A percentile compares a stretch with the other conserved stretches of the same genome.
phyloP scores from a whole-genome alignment of 2,888 invertebrate species.

The Abrostola tripartita region DNA sequence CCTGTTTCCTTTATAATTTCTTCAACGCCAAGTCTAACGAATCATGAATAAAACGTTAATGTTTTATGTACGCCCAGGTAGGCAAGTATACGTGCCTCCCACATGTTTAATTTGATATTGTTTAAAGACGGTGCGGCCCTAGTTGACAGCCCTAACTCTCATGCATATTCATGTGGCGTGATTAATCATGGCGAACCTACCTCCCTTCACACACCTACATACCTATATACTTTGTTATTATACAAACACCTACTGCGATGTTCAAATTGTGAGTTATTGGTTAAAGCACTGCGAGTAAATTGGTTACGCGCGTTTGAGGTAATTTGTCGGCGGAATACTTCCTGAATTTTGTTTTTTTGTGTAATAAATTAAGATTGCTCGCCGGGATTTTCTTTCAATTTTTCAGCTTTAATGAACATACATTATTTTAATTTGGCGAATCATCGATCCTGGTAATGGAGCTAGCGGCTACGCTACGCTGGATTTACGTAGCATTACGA shows the following conservation, averaged over 20 bases:
- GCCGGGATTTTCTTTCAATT: slow-evolving; percentile 34
- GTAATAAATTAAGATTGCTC: slow-evolving; percentile 35
- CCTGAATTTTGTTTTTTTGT: slow-evolving; percentile 40
- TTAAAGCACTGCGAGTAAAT: slow-evolving; percentile 66
- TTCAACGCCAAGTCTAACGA: slow-evolving; percentile 29
- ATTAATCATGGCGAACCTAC: slow-evolving; percentile 79
- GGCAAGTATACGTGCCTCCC: slow-evolving; percentile 54
- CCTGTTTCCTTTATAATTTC: slow-evolving; percentile 16
- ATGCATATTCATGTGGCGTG: slow-evolving; percentile 86
- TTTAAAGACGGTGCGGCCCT: slow-evolving; percentile 75
- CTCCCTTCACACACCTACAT: slow-evolving; percentile 63
- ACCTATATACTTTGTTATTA: slow-evolving; percentile 62
- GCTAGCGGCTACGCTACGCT: slow-evolving; percentile 12
- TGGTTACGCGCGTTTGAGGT: slow-evolving; percentile 68
- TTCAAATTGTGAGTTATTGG: slow-evolving; percentile 69
- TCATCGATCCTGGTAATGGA: slow-evolving; percentile 28
- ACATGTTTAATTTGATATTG: slow-evolving; percentile 84
- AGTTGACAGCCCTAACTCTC: slow-evolving; percentile 80
- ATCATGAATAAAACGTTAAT: slow-evolving; percentile 47
- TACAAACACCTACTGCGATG: slow-evolving; percentile 63
- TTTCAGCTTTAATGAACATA: slow-evolving; percentile 34
- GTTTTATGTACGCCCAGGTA: slow-evolving; percentile 54
- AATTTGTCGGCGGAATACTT: slow-evolving; percentile 62
- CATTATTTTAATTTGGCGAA: slow-evolving; percentile 30
- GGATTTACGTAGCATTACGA: slow-evolving; percentile 23